Evolutionary conservation across 1,140 invertebrate species (phyloP).

Genomic region (Ectropis grisescens): DNA sequence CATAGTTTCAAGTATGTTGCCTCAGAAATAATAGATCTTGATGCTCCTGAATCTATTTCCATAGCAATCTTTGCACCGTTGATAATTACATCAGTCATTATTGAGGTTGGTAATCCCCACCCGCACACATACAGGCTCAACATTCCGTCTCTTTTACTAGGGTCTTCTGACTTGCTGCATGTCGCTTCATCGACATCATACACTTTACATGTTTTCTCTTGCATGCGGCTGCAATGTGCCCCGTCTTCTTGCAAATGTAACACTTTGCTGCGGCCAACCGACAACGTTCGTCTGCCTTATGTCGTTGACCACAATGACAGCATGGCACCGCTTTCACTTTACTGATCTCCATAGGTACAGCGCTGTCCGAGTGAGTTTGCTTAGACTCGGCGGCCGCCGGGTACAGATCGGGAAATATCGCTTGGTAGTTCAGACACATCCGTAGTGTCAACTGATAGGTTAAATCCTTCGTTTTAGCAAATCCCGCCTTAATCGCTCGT

Average conservation of each 20-base stretch:
- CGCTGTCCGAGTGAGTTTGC: constrained; percentile 12
- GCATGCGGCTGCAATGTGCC: constrained; percentile 16
- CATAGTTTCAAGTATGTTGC: constrained; percentile 8
- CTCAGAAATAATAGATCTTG: constrained; percentile 12
- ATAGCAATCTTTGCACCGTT: constrained; percentile 4
- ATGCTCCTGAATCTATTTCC: constrained; percentile 16
- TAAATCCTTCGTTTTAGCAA: constrained; percentile 13
- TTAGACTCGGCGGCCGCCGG: constrained; percentile 8
- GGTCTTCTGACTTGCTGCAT: too few species aligned
- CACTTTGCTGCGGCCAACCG: constrained; percentile 14
- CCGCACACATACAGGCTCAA: constrained; percentile 11
- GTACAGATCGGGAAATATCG: constrained; percentile 16
- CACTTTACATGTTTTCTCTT: constrained; percentile 9
- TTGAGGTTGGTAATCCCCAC: constrained; percentile 6
- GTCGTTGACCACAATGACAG: constrained; percentile 11
- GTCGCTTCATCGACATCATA: constrained; percentile 7
- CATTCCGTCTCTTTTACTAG: constrained; percentile 5
- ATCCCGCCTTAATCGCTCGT: constrained; percentile 16
- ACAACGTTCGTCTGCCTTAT: constrained; percentile 13
- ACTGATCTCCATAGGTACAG: constrained; percentile 17
- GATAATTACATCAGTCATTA: constrained; percentile 7
- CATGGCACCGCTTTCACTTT: constrained; percentile 14
- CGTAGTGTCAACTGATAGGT: constrained; percentile 14
- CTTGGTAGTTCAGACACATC: constrained; percentile 16
- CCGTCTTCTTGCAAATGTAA: constrained; percentile 16